phyloP scores from a whole-genome alignment of 2,113 vertebrate genomes.

The Harpagus bidentatus region DNA sequence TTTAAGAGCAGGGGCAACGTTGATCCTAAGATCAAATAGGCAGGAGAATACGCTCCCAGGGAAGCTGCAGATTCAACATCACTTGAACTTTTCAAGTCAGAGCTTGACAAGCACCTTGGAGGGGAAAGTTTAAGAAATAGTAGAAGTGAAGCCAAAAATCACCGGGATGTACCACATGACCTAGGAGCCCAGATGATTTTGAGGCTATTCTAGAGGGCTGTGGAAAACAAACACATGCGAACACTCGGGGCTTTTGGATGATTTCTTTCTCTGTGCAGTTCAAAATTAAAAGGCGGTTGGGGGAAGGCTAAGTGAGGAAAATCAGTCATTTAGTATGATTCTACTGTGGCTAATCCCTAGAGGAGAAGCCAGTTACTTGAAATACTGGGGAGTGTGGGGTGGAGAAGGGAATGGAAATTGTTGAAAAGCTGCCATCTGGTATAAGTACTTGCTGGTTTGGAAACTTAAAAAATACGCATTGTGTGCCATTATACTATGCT shows the following conservation, averaged over 20 bases:
- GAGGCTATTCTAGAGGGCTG: background rate
- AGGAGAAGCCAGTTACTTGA: background rate
- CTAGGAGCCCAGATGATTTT: background rate
- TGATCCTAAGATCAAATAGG: background rate
- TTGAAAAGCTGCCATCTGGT: conserved; percentile 27
- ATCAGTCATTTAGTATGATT: background rate
- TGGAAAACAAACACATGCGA: background rate
- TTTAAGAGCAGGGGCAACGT: background rate
- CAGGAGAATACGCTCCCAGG: background rate
- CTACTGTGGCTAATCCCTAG: background rate
- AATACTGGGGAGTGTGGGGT: background rate
- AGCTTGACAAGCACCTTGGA: background rate
- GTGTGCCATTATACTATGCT: background rate
- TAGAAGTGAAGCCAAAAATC: background rate
- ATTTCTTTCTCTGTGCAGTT: background rate
- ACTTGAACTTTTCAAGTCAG: background rate
- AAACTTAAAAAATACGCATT: background rate
- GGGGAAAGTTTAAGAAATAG: conserved; percentile 1
- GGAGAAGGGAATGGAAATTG: conserved; percentile 18
- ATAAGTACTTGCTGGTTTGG: background rate
- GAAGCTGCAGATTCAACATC: background rate
- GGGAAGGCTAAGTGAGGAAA: background rate
- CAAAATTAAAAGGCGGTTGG: background rate
- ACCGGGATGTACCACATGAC: background rate
- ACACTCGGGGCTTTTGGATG: background rate